A percentile compares a stretch with the other conserved stretches of the same genome.
Evolutionary conservation across 2,888 invertebrate genomes (phyloP).

Genomic region (Cephonodes hylas): DNA sequence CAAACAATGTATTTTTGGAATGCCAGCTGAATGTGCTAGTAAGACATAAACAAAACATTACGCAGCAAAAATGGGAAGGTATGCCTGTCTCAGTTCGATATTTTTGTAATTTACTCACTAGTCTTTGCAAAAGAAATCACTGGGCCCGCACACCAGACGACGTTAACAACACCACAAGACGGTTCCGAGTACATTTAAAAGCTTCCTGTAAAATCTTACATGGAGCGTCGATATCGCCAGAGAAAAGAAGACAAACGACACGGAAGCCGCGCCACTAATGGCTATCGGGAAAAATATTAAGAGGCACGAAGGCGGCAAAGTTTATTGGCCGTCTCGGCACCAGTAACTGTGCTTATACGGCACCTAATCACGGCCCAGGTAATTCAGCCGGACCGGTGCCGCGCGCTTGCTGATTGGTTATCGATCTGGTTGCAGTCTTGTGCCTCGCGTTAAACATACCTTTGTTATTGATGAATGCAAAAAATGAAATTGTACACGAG

Average conservation of each 20-base stretch:
- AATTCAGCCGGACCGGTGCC: slow-evolving; percentile 45
- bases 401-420: slow-evolving; percentile 65
- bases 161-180: neutral
- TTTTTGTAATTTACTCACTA: no score
- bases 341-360: slow-evolving; percentile 30
- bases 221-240: slow-evolving; percentile 13
- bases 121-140: no score
- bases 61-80: no score
- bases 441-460: slow-evolving; percentile 40
- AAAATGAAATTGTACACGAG: neutral
- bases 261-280: slow-evolving; percentile 14
- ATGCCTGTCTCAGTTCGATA: no score
- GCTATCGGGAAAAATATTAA: slow-evolving; percentile 15
- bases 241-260: slow-evolving; percentile 9
- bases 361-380: slow-evolving; percentile 65
- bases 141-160: no score
- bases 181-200: neutral
- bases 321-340: slow-evolving; percentile 22
- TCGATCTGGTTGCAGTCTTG: slow-evolving; percentile 60
- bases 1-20: no score
- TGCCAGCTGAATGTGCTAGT: no score
- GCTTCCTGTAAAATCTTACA: neutral
- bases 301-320: slow-evolving; percentile 16
- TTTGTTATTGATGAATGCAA: slow-evolving; percentile 41
- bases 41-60: no score